Conservation (phyloP, 2,797 vertebrate species). For the Mallotus villosus region DNA sequence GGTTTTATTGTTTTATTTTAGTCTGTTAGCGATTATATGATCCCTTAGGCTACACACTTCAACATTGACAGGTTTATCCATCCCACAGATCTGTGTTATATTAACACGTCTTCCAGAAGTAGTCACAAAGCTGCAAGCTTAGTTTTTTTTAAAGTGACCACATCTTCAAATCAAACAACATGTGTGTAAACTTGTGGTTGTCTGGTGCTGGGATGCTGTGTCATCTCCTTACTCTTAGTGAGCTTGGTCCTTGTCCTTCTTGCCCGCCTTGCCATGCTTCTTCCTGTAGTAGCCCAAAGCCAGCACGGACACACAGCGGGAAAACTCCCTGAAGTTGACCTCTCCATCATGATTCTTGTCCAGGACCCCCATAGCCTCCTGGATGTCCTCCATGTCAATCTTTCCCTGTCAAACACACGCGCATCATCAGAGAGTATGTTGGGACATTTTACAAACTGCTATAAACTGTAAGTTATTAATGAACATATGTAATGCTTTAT, state of each 20-base stretch:
- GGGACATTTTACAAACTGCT: too few species aligned
- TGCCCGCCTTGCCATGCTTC: slow-evolving; percentile 52
- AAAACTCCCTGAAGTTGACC: slow-evolving; percentile 73
- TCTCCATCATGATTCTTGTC: slow-evolving; percentile 73
- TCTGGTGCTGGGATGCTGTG: not conserved
- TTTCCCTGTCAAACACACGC: slow-evolving; percentile 50
- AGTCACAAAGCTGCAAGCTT: too few species aligned
- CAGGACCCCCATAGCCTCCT: slow-evolving; percentile 58
- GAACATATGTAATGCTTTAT: too few species aligned
- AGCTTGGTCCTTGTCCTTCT: not conserved
- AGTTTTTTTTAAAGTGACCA: too few species aligned
- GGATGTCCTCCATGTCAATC: slow-evolving; percentile 55
- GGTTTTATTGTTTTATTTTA: too few species aligned
- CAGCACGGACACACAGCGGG: slow-evolving; percentile 56
- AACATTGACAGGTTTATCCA: too few species aligned
- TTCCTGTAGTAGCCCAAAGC: slow-evolving; percentile 58
- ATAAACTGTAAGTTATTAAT: too few species aligned
- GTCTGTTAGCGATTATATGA: too few species aligned
- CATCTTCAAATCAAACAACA: not conserved
- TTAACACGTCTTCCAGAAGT: too few species aligned
- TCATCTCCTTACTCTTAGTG: too few species aligned
- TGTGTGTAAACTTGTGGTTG: not conserved
- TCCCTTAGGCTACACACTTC: not conserved
- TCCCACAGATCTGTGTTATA: too few species aligned
- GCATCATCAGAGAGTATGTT: not conserved